A percentile compares a stretch with the other conserved stretches of the same genome.
Evolutionary conservation across 2,113 vertebrate species (phyloP).

Genomic region (Scolopax mira): DNA sequence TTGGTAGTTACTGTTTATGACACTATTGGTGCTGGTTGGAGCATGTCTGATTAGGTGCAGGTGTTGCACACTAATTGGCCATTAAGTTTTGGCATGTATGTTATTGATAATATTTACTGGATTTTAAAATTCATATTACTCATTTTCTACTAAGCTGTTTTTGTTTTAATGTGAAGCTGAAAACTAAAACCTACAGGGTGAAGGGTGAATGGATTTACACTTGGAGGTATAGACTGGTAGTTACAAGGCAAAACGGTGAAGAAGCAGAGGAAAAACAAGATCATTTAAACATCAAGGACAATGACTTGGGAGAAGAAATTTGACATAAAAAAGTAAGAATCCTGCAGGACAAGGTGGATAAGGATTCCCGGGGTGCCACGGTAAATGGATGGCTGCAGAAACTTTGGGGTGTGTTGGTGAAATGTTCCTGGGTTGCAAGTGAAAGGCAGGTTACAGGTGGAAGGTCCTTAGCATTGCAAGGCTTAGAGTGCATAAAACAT

Average conservation of each 20-base stretch:
- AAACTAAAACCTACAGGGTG: neutral
- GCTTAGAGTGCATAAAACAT: accelerated
- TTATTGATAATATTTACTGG: neutral
- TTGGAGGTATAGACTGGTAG: accelerated
- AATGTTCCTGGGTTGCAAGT: neutral
- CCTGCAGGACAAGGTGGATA: neutral
- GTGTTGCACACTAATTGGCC: slow-evolving; percentile 11
- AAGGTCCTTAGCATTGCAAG: neutral
- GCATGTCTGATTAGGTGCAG: slow-evolving; percentile 1
- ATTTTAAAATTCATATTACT: neutral
- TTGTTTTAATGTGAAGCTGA: neutral
- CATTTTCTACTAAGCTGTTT: neutral
- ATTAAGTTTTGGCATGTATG: neutral
- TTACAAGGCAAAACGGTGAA: neutral
- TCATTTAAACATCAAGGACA: neutral
- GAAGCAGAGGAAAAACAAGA: neutral
- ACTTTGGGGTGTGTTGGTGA: neutral
- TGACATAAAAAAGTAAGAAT: neutral
- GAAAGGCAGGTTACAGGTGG: neutral
- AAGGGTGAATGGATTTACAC: neutral
- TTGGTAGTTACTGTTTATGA: neutral
- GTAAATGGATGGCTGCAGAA: accelerated
- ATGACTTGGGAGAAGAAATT: neutral
- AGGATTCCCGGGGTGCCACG: accelerated
- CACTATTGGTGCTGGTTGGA: neutral